Base-by-base conservation (phyloP, 2,113 vertebrate species). In the Gymnorhina tibicen region DNA sequence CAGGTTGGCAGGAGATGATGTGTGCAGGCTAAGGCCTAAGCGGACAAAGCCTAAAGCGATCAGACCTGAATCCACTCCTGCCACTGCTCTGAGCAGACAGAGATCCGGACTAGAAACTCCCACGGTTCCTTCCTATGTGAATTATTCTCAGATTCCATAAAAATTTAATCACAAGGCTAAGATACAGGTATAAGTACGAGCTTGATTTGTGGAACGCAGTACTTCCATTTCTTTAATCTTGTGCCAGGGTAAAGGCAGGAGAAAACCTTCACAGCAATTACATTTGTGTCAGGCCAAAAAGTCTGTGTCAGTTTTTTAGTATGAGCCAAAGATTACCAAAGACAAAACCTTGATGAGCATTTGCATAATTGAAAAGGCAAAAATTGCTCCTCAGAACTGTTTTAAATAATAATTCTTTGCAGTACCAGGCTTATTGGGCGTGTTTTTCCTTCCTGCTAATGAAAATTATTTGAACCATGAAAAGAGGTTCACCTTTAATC, bases 341-440 rank as follows among this genome's bases (percentile, higher is more conserved):
- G 95, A 96, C 91, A 97, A 95, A 94, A 93, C 59, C 64, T 37
- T 92, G 83, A 82, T 70, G 87, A 87, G 85, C 58, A 93, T 89
- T 93, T 96, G 93, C 89, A 93, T 97, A 97, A 96, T 75, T 96
- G 94, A 96, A 94, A 97, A 92, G 85, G 89, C 86, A 95, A 96
- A 94, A 97, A 93, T 56, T 95, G 83, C 59, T 94, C 94, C 73
- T 95, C 76, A 93, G 85, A 62, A 81, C 32, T 30, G 73, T 80
- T 91, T 95, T 89, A 89, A 88, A 93, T 94, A 88, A 93, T 94
- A 87, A 77, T 87, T 95, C 64, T 77, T 93, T 13, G 2, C 74
- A 77, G 91, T 49, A 53, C 24, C 37, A 79, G 32, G 53, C 81
- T 95, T 97, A 82, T 30, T 93, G 33, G 74, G 68, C 90, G 88